These are phyloP conservation scores for Mareca strepera DNA, from an alignment of 2,797 vertebrate species.

Conservation along the genomic window DNA sequence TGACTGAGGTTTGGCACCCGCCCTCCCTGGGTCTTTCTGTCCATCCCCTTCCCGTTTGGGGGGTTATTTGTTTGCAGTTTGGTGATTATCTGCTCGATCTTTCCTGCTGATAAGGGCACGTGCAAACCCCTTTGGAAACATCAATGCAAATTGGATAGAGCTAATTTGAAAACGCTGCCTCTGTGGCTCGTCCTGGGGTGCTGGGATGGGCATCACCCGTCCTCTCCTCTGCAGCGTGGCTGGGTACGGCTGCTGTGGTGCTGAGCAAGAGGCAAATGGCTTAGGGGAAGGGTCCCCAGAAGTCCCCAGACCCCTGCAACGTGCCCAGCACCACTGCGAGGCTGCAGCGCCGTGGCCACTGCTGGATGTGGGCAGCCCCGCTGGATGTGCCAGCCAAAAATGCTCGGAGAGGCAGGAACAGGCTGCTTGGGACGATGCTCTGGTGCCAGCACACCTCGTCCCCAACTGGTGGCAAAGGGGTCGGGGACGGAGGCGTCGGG, in stretches of 20 bases:
- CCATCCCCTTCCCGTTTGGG: background rate
- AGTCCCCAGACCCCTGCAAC: background rate
- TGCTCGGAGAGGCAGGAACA: rapidly evolving
- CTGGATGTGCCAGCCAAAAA: no score
- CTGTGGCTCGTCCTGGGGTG: background rate
- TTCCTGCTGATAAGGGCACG: rapidly evolving
- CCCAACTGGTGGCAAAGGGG: background rate
- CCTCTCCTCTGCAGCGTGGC: background rate
- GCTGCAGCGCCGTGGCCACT: rapidly evolving
- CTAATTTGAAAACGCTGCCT: rapidly evolving
- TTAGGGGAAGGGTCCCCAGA: background rate
- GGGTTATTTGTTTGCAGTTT: background rate
- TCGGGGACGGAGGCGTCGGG: background rate
- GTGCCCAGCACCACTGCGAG: background rate
- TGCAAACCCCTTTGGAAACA: background rate
- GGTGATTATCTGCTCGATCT: background rate
- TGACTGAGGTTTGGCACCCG: background rate
- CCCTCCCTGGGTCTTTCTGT: background rate
- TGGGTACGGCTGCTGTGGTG: rapidly evolving
- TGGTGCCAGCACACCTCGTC: rapidly evolving
- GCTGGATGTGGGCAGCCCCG: background rate
- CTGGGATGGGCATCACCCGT: rapidly evolving
- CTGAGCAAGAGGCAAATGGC: no score
- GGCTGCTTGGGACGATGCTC: background rate
- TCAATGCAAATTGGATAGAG: background rate